Evolutionary conservation across 2,797 vertebrate species (phyloP).

Genomic region (Artibeus lituratus): DNA sequence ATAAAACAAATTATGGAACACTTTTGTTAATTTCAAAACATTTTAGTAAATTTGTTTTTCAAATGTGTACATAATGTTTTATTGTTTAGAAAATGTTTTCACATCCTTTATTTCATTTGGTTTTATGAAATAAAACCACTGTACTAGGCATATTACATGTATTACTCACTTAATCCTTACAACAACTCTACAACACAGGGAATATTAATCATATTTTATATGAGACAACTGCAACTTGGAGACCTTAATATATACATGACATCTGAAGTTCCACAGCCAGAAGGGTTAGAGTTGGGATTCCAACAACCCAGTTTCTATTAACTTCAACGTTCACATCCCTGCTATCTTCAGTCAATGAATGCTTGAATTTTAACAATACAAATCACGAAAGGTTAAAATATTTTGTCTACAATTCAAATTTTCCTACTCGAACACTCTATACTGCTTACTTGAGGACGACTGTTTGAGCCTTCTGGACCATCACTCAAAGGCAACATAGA

Average conservation of each 20-base stretch:
- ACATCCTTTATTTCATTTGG: neutral
- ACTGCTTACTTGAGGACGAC: constrained; percentile 88
- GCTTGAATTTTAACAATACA: constrained; percentile 27
- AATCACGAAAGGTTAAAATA: neutral
- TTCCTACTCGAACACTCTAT: neutral
- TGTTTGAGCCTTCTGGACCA: constrained; percentile 89
- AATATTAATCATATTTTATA: neutral
- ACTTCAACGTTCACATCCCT: neutral
- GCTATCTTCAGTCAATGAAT: neutral
- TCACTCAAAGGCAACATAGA: constrained; percentile 96
- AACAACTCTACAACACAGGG: neutral
- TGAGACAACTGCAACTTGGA: neutral
- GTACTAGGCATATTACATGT: neutral
- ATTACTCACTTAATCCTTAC: neutral
- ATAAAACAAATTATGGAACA: neutral
- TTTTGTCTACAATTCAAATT: neutral
- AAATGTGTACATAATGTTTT: neutral
- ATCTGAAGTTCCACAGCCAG: neutral
- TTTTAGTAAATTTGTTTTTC: neutral
- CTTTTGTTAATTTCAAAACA: neutral
- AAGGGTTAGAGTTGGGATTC: neutral
- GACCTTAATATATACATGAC: neutral
- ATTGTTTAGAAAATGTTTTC: neutral
- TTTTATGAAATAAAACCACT: neutral
- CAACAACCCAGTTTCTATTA: neutral